Evolutionary conservation across 2,797 vertebrate species (phyloP).

Genomic region (Sebastes oblongus): DNA sequence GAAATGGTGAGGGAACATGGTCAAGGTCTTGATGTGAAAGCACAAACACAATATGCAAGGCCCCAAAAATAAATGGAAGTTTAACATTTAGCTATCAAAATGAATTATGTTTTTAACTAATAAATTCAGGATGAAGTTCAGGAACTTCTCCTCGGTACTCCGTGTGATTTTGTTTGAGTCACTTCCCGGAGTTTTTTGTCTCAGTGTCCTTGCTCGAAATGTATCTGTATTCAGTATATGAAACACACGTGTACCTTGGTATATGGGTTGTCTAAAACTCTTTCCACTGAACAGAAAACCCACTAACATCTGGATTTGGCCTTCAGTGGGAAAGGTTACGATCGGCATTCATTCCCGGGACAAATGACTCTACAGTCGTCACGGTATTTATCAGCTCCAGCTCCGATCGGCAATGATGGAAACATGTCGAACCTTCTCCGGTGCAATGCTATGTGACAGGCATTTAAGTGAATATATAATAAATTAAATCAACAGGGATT

Average conservation of each 20-base stretch:
- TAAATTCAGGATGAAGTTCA: background rate
- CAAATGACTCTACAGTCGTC: background rate
- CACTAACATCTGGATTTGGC: background rate
- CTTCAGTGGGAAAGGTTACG: background rate
- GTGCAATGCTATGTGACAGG: no score
- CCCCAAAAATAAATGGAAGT: constrained; percentile 7
- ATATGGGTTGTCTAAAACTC: background rate
- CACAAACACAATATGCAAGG: background rate
- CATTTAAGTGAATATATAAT: no score
- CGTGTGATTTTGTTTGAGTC: background rate
- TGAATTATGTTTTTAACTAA: background rate
- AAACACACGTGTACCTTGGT: background rate
- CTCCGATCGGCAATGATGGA: background rate
- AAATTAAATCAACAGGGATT: no score
- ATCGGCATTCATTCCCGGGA: background rate
- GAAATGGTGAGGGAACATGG: constrained; percentile 8
- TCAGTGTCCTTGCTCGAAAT: background rate
- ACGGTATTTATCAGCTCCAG: background rate
- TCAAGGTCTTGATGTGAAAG: constrained; percentile 4
- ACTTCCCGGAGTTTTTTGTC: background rate
- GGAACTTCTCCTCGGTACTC: background rate
- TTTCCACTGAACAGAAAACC: background rate
- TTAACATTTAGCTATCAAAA: constrained; percentile 24
- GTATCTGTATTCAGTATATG: background rate
- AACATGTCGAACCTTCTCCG: background rate